phyloP scores from a whole-genome alignment of 2,888 invertebrate genomes.

The Napeogenes sylphis region DNA sequence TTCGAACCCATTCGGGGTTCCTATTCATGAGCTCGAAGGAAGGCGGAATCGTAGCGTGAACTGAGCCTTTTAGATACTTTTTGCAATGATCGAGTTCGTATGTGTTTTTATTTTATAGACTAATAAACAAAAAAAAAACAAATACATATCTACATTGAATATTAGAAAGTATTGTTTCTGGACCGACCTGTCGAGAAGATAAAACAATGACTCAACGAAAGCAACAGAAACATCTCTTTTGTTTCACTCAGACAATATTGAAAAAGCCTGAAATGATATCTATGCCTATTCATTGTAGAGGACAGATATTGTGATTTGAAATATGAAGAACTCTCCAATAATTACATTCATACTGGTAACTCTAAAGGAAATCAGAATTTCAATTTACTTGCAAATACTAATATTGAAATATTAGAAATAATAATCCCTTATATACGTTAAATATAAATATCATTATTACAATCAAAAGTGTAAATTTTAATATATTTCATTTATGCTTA shows the following conservation, averaged over 20 bases:
- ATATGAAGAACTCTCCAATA: constrained; percentile 17
- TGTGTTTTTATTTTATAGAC: background rate
- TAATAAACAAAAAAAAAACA: constrained; percentile 7
- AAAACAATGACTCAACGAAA: constrained; percentile 60
- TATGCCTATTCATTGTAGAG: constrained; percentile 32
- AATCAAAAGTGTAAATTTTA: too few relatives aligned
- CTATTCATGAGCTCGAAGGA: too few relatives aligned
- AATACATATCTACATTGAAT: constrained; percentile 17
- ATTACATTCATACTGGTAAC: background rate
- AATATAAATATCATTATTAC: too few relatives aligned
- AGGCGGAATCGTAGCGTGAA: too few relatives aligned
- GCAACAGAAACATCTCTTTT: constrained; percentile 53
- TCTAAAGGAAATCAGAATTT: too few relatives aligned
- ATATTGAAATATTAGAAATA: too few relatives aligned
- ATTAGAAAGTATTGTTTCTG: constrained; percentile 33
- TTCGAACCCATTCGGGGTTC: too few relatives aligned
- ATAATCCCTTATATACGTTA: too few relatives aligned
- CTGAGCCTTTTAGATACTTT: too few relatives aligned
- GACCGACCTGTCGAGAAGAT: constrained; percentile 50
- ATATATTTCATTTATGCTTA: background rate
- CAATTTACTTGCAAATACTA: too few relatives aligned
- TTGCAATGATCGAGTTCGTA: background rate
- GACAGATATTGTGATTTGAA: constrained; percentile 27
- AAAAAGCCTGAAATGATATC: constrained; percentile 53
- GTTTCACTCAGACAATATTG: constrained; percentile 59